A percentile compares a stretch with the other conserved stretches of the same genome.
Evolutionary conservation across 2,888 invertebrate species (phyloP).

Genomic region (Acrobasis suavella): DNA sequence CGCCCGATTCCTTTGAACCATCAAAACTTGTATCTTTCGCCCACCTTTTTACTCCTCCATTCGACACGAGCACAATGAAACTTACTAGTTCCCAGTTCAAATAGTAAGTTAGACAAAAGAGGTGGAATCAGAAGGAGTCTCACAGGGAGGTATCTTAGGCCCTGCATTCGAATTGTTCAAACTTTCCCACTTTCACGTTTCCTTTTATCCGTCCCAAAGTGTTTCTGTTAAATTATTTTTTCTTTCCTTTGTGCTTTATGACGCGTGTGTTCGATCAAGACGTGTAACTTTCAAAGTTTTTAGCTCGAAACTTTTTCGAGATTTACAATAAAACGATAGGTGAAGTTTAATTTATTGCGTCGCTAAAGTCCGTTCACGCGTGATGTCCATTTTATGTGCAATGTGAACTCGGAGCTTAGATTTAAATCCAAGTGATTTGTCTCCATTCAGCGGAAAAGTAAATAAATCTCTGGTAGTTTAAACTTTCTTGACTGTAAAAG

Average conservation of each 20-base stretch:
- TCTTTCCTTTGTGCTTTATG: slow-evolving; percentile 62
- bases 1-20: slow-evolving; percentile 42
- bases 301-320: slow-evolving; percentile 28
- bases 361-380: slow-evolving; percentile 15
- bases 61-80: slow-evolving; percentile 51
- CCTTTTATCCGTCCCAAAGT: slow-evolving; percentile 73
- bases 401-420: slow-evolving; percentile 16
- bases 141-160: slow-evolving; percentile 64
- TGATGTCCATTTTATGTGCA: slow-evolving; percentile 15
- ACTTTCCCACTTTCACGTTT: slow-evolving; percentile 75
- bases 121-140: slow-evolving; percentile 70
- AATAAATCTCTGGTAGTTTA: slow-evolving; percentile 20
- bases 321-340: slow-evolving; percentile 23
- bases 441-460: slow-evolving; percentile 16
- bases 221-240: slow-evolving; percentile 76
- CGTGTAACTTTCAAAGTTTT: slow-evolving; percentile 45
- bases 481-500: slow-evolving; percentile 20
- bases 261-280: slow-evolving; percentile 55
- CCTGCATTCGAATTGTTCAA: slow-evolving; percentile 68
- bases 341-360: slow-evolving; percentile 21
- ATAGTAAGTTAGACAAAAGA: slow-evolving; percentile 73
- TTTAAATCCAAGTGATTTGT: slow-evolving; percentile 22
- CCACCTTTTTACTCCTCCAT: slow-evolving; percentile 40
- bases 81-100: slow-evolving; percentile 60
- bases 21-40: slow-evolving; percentile 54